Evolutionary conservation across 2,797 vertebrate species (phyloP), one percentile per base, ranked within the genome.

Genomic region (Adelosebastes latens): DNA sequence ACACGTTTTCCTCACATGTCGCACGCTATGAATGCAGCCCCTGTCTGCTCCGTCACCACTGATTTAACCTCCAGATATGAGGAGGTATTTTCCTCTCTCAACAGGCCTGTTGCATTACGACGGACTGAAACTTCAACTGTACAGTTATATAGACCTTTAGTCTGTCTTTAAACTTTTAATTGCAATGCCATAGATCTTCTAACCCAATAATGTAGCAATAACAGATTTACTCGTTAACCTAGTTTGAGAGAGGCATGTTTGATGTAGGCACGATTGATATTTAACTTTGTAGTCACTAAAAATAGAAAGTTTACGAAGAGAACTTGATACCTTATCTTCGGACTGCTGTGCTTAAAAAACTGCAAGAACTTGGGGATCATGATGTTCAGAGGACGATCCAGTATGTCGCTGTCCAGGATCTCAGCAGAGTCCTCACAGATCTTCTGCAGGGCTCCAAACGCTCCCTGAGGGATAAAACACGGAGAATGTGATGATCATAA

Each of bases 281-380:
- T 12, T 13, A 9, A 9, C 9, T 27, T 59, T 6, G 34, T n/a
- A 13, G 27, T 53, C 9, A 8, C 27, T 5, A 9, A 20, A 73
- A 75, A 34, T 2, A 1, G 1, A 24, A 27, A 7, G 1, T 3
- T 60, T 2, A 8, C 9, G 1, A 27, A 36, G 8, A 20, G 61
- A 29, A 11, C 12, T 0, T 8, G 10, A 39, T 86, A 97, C 98
- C 98, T 97, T 88, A 99, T 99, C 95, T 99, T 99, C 14, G 98
- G 97, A 91, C 98, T 99, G 95, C 87, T 98, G 83, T 99, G 98
- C 82, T 98, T 99, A 91, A 99, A 99, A 91, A 99, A 99, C 89
- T 99, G 98, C 88, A 99, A 88, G 91, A 99, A 99, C 72, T 99
- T 99, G 6, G 98, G 98, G 89, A 99, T 99, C 98, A 99, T 99